phyloP scores from a whole-genome alignment of 1,140 invertebrate genomes.

The Bicyclus anynana region DNA sequence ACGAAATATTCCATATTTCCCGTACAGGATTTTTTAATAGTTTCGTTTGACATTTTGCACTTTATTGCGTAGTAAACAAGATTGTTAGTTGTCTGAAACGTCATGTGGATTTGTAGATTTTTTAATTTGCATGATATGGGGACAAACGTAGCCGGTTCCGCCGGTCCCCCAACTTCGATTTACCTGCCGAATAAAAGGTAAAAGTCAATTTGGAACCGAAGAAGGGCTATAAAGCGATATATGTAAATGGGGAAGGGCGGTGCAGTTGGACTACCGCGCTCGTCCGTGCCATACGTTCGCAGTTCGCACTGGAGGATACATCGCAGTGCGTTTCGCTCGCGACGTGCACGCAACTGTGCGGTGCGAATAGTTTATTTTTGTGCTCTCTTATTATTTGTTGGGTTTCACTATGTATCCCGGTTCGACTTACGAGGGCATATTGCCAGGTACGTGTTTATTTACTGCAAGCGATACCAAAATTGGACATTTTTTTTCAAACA shows the following conservation, averaged over 20 bases:
- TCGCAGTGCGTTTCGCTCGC: slow-evolving; percentile 37
- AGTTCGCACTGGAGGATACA: slow-evolving; percentile 32
- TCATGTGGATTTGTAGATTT: too few species aligned
- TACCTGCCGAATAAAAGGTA: slow-evolving; percentile 75
- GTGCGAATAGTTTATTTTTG: slow-evolving; percentile 4
- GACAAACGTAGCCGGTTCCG: slow-evolving; percentile 47
- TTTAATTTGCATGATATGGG: slow-evolving; percentile 31
- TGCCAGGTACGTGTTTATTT: slow-evolving; percentile 41
- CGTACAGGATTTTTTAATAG: slow-evolving; percentile 22
- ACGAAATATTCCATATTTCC: slow-evolving; percentile 19
- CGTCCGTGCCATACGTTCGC: slow-evolving; percentile 42
- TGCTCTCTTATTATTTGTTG: background rate
- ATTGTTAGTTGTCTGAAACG: slow-evolving; percentile 13
- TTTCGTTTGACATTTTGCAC: slow-evolving; percentile 10
- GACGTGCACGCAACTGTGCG: slow-evolving; percentile 30
- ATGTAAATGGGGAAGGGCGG: slow-evolving; percentile 73
- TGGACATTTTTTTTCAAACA: too few species aligned
- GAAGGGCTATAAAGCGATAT: slow-evolving; percentile 68
- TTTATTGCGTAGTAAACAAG: slow-evolving; percentile 27
- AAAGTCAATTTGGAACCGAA: slow-evolving; percentile 72
- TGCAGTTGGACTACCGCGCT: slow-evolving; percentile 51
- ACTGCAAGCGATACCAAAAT: background rate
- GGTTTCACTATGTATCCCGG: slow-evolving; percentile 58
- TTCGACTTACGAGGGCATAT: slow-evolving; percentile 51
- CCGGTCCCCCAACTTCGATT: slow-evolving; percentile 65